phyloP scores from a whole-genome alignment of 2,113 vertebrate species.

The Oncorhynchus nerka region DNA sequence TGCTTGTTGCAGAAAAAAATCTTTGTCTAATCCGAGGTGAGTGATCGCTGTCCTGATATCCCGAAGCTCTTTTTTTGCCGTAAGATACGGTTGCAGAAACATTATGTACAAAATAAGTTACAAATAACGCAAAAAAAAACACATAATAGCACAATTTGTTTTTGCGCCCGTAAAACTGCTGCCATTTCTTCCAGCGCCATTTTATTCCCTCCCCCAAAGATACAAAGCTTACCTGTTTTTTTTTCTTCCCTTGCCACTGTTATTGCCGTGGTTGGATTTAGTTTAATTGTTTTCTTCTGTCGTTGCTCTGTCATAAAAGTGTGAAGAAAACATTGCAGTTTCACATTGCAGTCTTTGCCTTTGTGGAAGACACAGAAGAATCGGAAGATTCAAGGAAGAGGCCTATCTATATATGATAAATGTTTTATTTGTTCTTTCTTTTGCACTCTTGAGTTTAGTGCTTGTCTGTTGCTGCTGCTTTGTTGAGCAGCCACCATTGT shows the following conservation, averaged over 20 bases:
- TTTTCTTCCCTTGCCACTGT: too few relatives aligned
- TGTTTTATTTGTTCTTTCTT: neutral
- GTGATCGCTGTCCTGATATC: too few relatives aligned
- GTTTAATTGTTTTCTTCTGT: slow-evolving; percentile 22
- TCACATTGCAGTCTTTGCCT: too few relatives aligned
- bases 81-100: too few relatives aligned
- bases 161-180: too few relatives aligned
- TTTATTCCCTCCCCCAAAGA: neutral
- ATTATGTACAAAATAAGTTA: too few relatives aligned
- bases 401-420: neutral
- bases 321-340: neutral
- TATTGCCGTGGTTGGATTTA: neutral
- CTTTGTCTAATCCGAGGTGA: too few relatives aligned
- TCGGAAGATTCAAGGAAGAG: neutral
- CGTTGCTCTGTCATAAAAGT: neutral
- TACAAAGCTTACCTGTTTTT: neutral
- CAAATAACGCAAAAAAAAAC: too few relatives aligned
- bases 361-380: neutral
- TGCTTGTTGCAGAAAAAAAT: too few relatives aligned
- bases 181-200: too few relatives aligned
- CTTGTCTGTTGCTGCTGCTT: neutral
- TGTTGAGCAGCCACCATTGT: neutral
- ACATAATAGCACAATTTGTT: too few relatives aligned
- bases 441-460: neutral
- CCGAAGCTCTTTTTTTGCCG: too few relatives aligned